Evolutionary conservation across 2,888 invertebrate species (phyloP), one percentile per base, ranked within the genome.

Genomic region (Cephus pulcher): DNA sequence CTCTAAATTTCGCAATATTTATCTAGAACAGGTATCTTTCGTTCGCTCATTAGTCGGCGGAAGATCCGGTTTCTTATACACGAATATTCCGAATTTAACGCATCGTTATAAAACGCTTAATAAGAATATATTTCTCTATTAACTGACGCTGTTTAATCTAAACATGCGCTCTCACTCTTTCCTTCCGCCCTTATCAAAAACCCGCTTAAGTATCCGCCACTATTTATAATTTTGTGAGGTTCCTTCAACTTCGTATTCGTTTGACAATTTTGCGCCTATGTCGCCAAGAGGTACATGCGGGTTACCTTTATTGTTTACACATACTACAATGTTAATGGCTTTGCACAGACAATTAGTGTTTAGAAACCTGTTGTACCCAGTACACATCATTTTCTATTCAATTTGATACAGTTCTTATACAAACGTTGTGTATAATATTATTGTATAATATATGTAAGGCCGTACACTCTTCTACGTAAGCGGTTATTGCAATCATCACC

Each of bases 191-290:
- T 56, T 23, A 56, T 56, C 56, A 23, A 56, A 56, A 23, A 23
- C 23, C 56, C 34, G 30, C 73, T 32, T 4, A 23, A 71, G 30
- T 15, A 71, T 71, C 30, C 73, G 73, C 34, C 23, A 11, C 15
- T 23, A 30, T n/a, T 30, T 71, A 34, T 30, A 33, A 12, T 9
- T 30, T 71, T 15, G 6, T 71, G 9, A 6, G 2, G 6, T 30
- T 71, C 34, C 34, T 76, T 75, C 74, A 68, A 56, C 71, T 82
- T 84, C 76, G 9, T 76, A 74, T 81, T 76, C 30, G 80, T 80
- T 77, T 70, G 69, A 73, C 35, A 37, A n/a, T 69, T 34, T 37
- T 76, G 35, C 34, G 35, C 23, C 70, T 37, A 37, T 37, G n/a
- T 70, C 32, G 35, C 4, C 76, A 76, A n/a, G 15, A 11, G 35